Base-by-base conservation (phyloP, 2,888 invertebrate genomes). In the Cephonodes hylas region DNA sequence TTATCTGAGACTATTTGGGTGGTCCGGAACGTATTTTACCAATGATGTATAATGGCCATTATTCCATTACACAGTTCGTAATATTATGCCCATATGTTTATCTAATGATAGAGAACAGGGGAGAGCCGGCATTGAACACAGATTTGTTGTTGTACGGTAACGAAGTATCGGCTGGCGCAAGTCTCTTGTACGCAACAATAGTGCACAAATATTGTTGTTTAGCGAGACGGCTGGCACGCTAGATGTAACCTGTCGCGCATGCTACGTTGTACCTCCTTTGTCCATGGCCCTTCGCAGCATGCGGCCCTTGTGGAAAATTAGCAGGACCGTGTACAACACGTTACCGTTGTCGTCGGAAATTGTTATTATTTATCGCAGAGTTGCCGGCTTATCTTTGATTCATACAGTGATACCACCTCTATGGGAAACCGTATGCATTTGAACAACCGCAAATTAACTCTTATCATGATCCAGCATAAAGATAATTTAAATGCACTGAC, bases 311-410 rank as follows among this genome's bases (percentile, higher is more conserved):
- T 67, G 71, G 75, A 72, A 82, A 86, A 87, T 88, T 86, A 86
- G 84, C 82, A 77, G 69, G 74, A 79, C 85, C 86, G 83, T 81
- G 79, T 80, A 84, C 86, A 83, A 88, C 86, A 77, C 76, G 74
- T 75, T 78, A 82, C 76, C 76, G 70, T 74, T 69, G 73, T 77
- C 76, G 70, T 74, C 71, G 74, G 71, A 73, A 70, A 81, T 79
- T 75, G 76, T 74, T 77, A 76, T 83, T 85, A 89, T 86, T 88
- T 84, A 89, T 84, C 71, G 71, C 72, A 42, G 61, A 61, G 67
- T 67, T 63, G 63, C 70, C 58, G 67, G 65, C 69, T 68, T 74
- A 79, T 79, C 79, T 72, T 70, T 72, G 75, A 77, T 78, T 72
- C 70, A 67, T 74, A 80, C 79, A 61, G 61, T 65, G 70, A 69